Evolutionary conservation across 2,113 vertebrate species (phyloP).

Genomic region (Oreochromis aureus): DNA sequence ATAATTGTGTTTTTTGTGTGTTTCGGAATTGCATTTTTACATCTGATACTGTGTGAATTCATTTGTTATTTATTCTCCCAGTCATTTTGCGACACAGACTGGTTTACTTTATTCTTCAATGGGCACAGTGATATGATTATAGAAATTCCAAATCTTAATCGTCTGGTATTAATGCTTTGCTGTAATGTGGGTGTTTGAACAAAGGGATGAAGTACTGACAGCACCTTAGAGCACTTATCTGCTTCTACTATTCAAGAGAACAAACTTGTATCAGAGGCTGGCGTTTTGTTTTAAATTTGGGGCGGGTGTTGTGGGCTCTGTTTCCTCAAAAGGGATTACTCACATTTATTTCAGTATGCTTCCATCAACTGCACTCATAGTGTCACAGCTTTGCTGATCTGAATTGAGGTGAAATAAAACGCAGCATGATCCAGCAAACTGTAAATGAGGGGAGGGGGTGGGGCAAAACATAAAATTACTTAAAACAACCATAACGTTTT

Average conservation of each 20-base stretch:
- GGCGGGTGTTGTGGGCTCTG: neutral
- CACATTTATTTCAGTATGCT: neutral
- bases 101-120: neutral
- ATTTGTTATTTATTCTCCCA: neutral
- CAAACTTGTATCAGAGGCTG: neutral
- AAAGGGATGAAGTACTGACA: neutral
- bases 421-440: neutral
- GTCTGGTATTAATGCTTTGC: neutral
- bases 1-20: neutral
- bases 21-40: neutral
- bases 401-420: neutral
- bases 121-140: neutral
- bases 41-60: neutral
- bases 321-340: neutral
- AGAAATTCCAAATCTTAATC: neutral
- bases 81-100: neutral
- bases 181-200: neutral
- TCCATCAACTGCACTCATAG: neutral
- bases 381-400: neutral
- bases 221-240: neutral
- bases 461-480: neutral
- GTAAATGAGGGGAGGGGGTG: neutral
- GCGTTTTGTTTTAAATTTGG: neutral
- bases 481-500: accelerated
- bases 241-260: neutral